A percentile compares a stretch with the other conserved stretches of the same genome.
Conservation (phyloP, 1,140 invertebrate genomes). For the Bombus confusus region DNA sequence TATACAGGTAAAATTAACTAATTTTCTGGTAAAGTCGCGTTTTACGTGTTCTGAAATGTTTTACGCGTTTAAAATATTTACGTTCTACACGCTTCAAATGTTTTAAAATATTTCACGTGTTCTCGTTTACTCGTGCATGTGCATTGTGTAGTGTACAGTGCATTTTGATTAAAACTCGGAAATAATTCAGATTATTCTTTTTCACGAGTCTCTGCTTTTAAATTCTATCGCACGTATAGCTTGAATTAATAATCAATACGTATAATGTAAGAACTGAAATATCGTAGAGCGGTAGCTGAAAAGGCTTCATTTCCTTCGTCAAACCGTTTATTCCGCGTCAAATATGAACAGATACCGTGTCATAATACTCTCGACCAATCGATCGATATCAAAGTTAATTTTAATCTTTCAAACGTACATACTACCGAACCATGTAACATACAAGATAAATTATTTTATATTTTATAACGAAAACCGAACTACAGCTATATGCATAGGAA, state of each 20-base stretch:
- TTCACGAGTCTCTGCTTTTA: background rate
- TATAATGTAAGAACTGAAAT: background rate
- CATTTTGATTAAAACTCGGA: conserved; percentile 1
- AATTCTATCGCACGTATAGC: background rate
- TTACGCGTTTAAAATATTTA: background rate
- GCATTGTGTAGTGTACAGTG: background rate
- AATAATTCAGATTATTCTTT: background rate
- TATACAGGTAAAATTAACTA: background rate
- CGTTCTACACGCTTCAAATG: background rate
- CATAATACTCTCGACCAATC: too few relatives aligned
- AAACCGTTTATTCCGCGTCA: too few relatives aligned
- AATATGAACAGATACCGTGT: too few relatives aligned
- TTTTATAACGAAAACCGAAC: too few relatives aligned
- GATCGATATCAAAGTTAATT: too few relatives aligned
- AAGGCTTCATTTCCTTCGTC: too few relatives aligned
- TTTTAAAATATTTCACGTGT: background rate
- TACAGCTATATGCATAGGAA: too few relatives aligned
- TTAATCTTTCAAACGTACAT: too few relatives aligned
- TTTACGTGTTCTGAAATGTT: background rate
- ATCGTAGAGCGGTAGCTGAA: too few relatives aligned
- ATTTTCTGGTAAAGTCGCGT: background rate
- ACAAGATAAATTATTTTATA: too few relatives aligned
- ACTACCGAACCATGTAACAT: too few relatives aligned
- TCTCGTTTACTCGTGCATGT: background rate
- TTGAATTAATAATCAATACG: background rate